phyloP scores from a whole-genome alignment of 2,113 vertebrate genomes.

The Cricetomys ansorgei region DNA sequence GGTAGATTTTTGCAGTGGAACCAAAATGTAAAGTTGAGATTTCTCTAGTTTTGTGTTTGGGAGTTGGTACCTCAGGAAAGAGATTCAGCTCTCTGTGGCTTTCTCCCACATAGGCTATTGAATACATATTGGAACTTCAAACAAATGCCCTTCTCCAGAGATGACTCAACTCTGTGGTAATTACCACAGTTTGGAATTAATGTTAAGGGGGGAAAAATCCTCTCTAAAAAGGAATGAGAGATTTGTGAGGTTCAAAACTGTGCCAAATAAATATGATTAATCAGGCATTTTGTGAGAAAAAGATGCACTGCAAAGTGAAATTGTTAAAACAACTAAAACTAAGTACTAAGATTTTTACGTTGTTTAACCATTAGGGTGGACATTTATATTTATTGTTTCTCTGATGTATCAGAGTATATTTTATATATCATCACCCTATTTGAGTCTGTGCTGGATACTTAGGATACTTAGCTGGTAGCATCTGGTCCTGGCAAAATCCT shows the following conservation, averaged over 20 bases:
- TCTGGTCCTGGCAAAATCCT: slow-evolving; percentile 3
- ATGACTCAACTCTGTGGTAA: slow-evolving; percentile 48
- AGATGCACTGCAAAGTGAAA: slow-evolving; percentile 46
- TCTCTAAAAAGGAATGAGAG: slow-evolving; percentile 51
- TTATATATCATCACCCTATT: slow-evolving; percentile 22
- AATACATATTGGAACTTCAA: slow-evolving; percentile 64
- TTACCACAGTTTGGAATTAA: slow-evolving; percentile 67
- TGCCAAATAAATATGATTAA: slow-evolving; percentile 42
- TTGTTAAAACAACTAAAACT: slow-evolving; percentile 16
- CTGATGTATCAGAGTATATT: slow-evolving; percentile 11
- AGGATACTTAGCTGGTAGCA: neutral
- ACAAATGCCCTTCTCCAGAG: slow-evolving; percentile 61
- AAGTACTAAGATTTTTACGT: slow-evolving; percentile 22
- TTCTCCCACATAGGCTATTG: slow-evolving; percentile 19
- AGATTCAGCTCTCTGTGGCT: slow-evolving; percentile 49
- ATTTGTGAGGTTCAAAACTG: slow-evolving; percentile 72
- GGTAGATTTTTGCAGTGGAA: slow-evolving; percentile 48
- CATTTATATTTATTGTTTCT: slow-evolving; percentile 41
- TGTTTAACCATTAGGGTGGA: slow-evolving; percentile 13
- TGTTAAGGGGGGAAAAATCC: slow-evolving; percentile 31
- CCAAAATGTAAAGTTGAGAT: slow-evolving; percentile 42
- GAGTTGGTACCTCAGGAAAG: slow-evolving; percentile 10
- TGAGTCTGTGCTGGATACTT: neutral
- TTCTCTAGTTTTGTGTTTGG: slow-evolving; percentile 59
- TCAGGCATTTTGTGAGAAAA: slow-evolving; percentile 53